Evolutionary conservation across 1,140 invertebrate genomes (phyloP), one percentile per base, ranked within the genome.

Genomic region (Aphis craccivora): DNA sequence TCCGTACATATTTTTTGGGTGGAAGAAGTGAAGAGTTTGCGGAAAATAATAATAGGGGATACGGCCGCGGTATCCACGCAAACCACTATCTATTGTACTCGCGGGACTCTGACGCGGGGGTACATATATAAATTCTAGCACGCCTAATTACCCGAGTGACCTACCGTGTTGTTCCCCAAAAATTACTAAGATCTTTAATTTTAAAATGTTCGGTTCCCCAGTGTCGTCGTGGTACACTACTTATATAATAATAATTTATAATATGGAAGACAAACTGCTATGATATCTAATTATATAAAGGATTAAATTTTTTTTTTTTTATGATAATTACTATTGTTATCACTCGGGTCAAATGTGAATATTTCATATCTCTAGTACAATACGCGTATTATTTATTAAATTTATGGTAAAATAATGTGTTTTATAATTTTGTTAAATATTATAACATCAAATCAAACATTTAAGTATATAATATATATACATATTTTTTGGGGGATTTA

Each of bases 1-100:
- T 48, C 48, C n/a, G 14, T 88, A 53, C 86, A 48, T 51, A n/a
- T 88, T 51, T 88, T 51, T 48, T 7, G 45, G 87, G 87, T 20
- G 7, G 51, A 35, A 88, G 37, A 25, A 43, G 90, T 81, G 67
- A 45, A 48, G 90, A 91, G 53, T 30, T 43, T 55, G 60, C 22
- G 43, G 76, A 91, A 37, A 53, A 53, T 51, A 84, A 92, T 92
- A 91, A 92, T 67, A 48, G 76, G 91, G 76, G 45, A 83, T 18
- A 83, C n/a, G 91, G 76, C 43, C 67, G 22, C 35, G 48, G n/a
- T 91, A 92, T 92, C 84, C 91, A 92, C 91, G 91, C 91, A 83
- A 92, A 92, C 91, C 67, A 92, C 91, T 92, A 53, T 92, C 91
- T 92, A 92, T 92, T 92, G 91, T 92, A 92, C 91, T 92, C 91